A percentile compares a stretch with the other conserved stretches of the same genome.
phyloP scores from a whole-genome alignment of 1,140 invertebrate genomes.

The Cylas formicarius region DNA sequence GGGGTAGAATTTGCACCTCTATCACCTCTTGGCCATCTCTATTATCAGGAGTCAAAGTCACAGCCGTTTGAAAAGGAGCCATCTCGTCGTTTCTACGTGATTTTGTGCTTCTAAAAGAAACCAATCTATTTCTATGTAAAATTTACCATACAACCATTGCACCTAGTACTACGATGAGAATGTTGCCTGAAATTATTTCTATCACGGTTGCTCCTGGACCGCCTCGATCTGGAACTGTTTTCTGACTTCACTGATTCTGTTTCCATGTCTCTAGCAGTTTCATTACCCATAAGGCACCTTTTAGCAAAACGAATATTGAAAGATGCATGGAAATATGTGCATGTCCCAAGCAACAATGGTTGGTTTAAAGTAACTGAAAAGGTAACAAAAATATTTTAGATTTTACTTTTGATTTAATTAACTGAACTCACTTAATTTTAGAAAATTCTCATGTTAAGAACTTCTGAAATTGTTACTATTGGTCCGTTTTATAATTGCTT shows the following conservation, averaged over 20 bases:
- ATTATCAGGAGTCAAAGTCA: slow-evolving; percentile 54
- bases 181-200: slow-evolving; percentile 46
- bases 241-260: slow-evolving; percentile 57
- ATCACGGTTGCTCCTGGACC: slow-evolving; percentile 49
- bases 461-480: too few species aligned
- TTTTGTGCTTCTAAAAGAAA: slow-evolving; percentile 35
- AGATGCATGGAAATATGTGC: too few species aligned
- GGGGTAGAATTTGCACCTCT: slow-evolving; percentile 79
- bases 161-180: slow-evolving; percentile 54
- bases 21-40: slow-evolving; percentile 66
- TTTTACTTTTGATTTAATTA: too few species aligned
- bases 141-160: slow-evolving; percentile 20
- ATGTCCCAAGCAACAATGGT: too few species aligned
- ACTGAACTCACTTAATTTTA: too few species aligned
- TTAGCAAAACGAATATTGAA: too few species aligned
- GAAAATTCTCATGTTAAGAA: too few species aligned
- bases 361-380: too few species aligned
- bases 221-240: slow-evolving; percentile 51
- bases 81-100: slow-evolving; percentile 47
- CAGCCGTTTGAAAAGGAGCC: slow-evolving; percentile 60
- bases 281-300: slow-evolving; percentile 42
- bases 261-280: slow-evolving; percentile 48
- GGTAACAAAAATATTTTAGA: too few species aligned
- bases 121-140: background rate
- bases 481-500: too few species aligned